A percentile compares a stretch with the other conserved stretches of the same genome.
Evolutionary conservation across 1,140 invertebrate genomes (phyloP).

Genomic region (honey bee (Apis mellifera)): Amel_HAv3.1 CM009946.2:5312001-5312500

Average conservation of each 20-base stretch:
- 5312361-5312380: no score
- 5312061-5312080: not conserved
- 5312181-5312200: conserved; percentile 27
- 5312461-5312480: no score
- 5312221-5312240: not conserved
- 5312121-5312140: conserved; percentile 34
- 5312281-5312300: not conserved
- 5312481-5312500: conserved; percentile 59
- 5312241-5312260: not conserved
- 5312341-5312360: no score
- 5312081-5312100: conserved; percentile 35
- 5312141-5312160: conserved; percentile 54
- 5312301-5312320: no score
- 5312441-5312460: no score
- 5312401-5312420: no score
- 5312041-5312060: not conserved
- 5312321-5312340: not conserved
- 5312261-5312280: not conserved
- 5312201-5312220: not conserved
- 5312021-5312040: no score
- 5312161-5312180: conserved; percentile 54
- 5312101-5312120: conserved; percentile 47
- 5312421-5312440: no score
- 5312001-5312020: no score
- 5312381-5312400: no score